Evolutionary conservation across 2,888 invertebrate species (phyloP).

Genomic region (Pristionchus entomophagus): DNA sequence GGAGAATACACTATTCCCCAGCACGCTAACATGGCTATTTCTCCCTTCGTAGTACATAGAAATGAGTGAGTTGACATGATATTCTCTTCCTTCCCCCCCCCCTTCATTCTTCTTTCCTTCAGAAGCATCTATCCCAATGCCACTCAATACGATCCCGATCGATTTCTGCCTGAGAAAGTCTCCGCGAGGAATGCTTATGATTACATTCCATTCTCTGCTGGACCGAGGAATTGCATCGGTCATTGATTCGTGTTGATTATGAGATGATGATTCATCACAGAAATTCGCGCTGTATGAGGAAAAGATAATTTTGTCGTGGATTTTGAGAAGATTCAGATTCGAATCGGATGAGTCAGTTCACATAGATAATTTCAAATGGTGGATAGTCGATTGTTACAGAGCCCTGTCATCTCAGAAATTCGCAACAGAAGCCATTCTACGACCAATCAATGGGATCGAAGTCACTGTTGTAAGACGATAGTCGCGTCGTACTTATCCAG

Average conservation of each 20-base stretch:
- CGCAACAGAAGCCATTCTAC: conserved; percentile 9
- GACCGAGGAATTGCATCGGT: conserved; percentile 34
- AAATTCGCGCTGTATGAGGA: conserved; percentile 35
- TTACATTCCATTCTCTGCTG: conserved; percentile 28
- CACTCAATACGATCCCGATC: background rate
- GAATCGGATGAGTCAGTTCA: background rate
- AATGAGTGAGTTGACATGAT: conserved; percentile 23
- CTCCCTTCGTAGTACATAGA: conserved; percentile 15
- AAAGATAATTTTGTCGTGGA: conserved; percentile 39
- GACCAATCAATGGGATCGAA: conserved; percentile 5
- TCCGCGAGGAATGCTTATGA: background rate
- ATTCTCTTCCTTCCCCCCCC: background rate
- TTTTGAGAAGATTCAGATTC: conserved; percentile 19
- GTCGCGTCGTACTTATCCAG: no score
- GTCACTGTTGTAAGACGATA: background rate
- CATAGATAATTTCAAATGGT: background rate
- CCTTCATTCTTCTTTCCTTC: background rate
- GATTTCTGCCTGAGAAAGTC: background rate
- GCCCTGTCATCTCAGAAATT: background rate
- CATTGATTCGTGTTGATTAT: background rate
- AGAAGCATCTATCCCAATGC: conserved; percentile 6
- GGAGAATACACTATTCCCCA: conserved; percentile 16
- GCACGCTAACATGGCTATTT: background rate
- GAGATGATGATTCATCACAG: background rate
- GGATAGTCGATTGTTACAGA: background rate